These are phyloP conservation scores for Trichopria drosophilae DNA, from an alignment of 2,888 invertebrate genomes.

Conservation along the genomic window DNA sequence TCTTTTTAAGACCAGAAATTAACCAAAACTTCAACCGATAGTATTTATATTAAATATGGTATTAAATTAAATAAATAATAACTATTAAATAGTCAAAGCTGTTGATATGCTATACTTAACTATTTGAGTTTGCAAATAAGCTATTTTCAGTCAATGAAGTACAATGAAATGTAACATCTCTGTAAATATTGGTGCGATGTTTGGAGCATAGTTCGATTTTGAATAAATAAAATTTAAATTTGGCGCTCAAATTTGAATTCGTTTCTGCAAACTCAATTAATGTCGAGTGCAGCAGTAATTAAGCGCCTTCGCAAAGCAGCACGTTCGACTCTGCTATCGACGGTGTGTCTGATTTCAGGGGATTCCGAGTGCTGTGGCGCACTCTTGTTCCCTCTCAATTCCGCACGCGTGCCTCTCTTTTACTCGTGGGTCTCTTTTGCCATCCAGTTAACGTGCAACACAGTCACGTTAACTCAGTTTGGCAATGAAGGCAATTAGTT, in stretches of 20 bases:
- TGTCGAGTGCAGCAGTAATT: neutral
- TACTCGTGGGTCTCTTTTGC: neutral
- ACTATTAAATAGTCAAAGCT: too few species aligned
- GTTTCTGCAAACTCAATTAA: too few species aligned
- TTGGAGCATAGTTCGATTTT: too few species aligned
- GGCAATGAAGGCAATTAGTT: conserved; percentile 40
- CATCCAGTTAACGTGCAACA: neutral
- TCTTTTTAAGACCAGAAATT: too few species aligned
- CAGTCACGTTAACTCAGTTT: conserved; percentile 34
- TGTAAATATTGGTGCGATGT: too few species aligned
- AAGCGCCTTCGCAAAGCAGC: neutral
- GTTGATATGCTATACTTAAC: too few species aligned
- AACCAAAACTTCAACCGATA: too few species aligned
- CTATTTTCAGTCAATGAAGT: too few species aligned
- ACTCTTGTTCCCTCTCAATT: conserved; percentile 19
- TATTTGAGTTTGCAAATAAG: too few species aligned
- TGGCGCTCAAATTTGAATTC: neutral
- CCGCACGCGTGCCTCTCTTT: conserved; percentile 15
- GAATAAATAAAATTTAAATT: neutral
- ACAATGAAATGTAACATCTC: too few species aligned
- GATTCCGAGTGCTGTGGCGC: neutral
- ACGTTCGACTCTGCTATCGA: conserved; percentile 7
- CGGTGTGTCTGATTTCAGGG: conserved; percentile 40
- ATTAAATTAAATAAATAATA: too few species aligned
- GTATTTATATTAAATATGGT: too few species aligned